Evolutionary conservation across 2,797 vertebrate species (phyloP).

Genomic region (Heteromormyrus szaboi): DNA sequence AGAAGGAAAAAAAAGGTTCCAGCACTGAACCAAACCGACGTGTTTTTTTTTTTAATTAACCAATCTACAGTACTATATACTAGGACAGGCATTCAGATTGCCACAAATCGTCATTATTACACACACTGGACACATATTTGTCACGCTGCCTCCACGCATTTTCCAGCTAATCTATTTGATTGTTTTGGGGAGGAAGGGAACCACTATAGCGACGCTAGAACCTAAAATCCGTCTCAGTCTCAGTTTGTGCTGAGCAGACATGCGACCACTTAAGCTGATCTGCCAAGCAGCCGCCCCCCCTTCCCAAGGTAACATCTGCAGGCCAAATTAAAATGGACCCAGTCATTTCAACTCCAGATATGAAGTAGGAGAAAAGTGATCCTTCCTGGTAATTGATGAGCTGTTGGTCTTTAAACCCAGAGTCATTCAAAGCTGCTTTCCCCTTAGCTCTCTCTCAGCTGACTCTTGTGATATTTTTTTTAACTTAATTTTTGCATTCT

Average conservation of each 20-base stretch:
- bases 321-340: neutral
- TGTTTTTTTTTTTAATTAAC: conserved; percentile 13
- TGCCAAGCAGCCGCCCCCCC: neutral
- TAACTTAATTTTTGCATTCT: neutral
- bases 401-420: neutral
- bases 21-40: neutral
- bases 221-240: neutral
- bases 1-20: neutral
- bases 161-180: neutral
- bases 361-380: neutral
- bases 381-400: neutral
- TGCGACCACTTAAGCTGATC: neutral
- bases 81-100: conserved; percentile 7
- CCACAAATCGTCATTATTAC: conserved; percentile 6
- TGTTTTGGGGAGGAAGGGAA: neutral
- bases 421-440: neutral
- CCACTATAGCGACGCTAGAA: neutral
- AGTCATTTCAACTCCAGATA: neutral
- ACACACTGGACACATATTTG: neutral
- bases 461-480: neutral
- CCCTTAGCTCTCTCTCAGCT: neutral
- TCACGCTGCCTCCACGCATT: neutral
- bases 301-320: neutral
- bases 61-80: neutral
- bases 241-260: neutral